Evolutionary conservation across 2,113 vertebrate species (phyloP), one percentile per base, ranked within the genome.

Genomic region (Lucifuga dentata): DNA sequence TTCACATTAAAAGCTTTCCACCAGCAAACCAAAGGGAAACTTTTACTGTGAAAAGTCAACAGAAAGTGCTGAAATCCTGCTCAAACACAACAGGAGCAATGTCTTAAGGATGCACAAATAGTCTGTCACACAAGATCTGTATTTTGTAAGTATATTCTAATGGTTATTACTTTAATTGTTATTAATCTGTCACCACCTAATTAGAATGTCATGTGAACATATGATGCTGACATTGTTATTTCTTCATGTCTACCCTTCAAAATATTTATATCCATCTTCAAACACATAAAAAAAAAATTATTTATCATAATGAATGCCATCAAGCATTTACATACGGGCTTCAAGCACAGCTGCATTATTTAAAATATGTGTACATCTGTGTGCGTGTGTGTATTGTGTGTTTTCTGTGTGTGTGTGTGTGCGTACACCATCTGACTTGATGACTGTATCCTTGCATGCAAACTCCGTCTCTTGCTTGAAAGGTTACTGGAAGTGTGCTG

Each of bases 401-500:
- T n/a, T n/a, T n/a, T n/a, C n/a, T 55, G 2, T 60, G 38, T 53
- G 2, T 26, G 17, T 38, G 5, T 58, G 3, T 57, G 20, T 57
- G 36, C 40, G 40, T 49, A 36, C 0, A 1, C 48, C 38, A 55
- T 63, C 32, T 11, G 15, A 57, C 21, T 61, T 35, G 10, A 52
- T 23, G 35, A 21, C 43, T 56, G 19, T 35, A 62, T 68, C n/a
- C 10, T 60, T n/a, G 39, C 13, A 64, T 48, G 44, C 35, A 17
- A 8, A 35, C 32, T 33, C 8, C 1, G 20, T 50, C n/a, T 77
- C 56, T 40, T 39, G 68, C 63, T 73, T 57, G 64, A 62, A 50
- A 52, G 57, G 59, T 73, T 59, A 41, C 48, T 68, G 41, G 26
- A 67, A 36, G 38, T 51, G 43, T 40, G 26, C 41, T 32, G 56